Conservation (phyloP, 2,113 vertebrate genomes). For the Meles meles region DNA sequence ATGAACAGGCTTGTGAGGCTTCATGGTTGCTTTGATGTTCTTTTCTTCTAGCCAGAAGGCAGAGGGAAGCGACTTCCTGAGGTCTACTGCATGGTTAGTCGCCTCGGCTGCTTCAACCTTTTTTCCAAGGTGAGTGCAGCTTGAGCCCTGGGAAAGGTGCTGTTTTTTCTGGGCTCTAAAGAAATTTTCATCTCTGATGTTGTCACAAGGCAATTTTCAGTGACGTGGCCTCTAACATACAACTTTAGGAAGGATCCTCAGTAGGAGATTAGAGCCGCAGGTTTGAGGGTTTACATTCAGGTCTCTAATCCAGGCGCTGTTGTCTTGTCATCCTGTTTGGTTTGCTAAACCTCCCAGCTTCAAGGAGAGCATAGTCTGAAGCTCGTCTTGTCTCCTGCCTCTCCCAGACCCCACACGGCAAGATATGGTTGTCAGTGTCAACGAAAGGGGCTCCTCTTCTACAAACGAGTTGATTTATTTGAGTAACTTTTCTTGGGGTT, state of each 20-base stretch:
- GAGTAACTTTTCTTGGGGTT: background rate
- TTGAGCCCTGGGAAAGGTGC: background rate
- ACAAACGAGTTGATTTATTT: background rate
- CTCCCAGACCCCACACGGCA: background rate
- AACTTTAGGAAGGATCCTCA: background rate
- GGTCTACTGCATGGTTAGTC: conserved; percentile 97
- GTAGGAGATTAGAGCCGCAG: background rate
- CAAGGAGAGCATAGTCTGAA: background rate
- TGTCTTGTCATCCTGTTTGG: background rate
- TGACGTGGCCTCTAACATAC: background rate
- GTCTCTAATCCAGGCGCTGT: background rate
- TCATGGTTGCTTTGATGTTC: background rate
- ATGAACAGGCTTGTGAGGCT: background rate
- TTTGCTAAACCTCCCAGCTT: background rate
- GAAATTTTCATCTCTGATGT: background rate
- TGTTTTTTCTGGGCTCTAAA: background rate
- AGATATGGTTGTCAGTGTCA: background rate
- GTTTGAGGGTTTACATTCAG: background rate
- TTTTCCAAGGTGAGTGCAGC: conserved; percentile 94
- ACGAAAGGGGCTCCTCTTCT: background rate
- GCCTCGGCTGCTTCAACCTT: conserved; percentile 97
- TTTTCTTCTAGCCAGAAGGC: conserved; percentile 87
- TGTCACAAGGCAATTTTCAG: background rate
- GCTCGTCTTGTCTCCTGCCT: background rate
- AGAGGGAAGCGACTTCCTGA: conserved; percentile 96